Conservation (phyloP, 2,797 vertebrate species). For the Coendou prehensilis region DNA sequence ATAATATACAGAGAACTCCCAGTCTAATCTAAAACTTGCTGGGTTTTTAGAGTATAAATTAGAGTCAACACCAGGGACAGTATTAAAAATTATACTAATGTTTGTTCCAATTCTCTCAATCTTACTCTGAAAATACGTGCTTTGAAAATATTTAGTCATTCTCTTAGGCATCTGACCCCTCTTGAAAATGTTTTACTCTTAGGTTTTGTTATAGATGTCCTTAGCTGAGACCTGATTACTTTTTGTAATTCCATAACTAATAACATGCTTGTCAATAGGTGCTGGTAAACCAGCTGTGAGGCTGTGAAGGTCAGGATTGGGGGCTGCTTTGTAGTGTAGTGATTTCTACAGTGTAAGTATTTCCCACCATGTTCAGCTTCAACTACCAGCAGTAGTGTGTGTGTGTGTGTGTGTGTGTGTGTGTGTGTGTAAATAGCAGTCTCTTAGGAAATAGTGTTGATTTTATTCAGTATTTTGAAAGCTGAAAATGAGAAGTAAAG, state of each 20-base stretch:
- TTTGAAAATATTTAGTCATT: not conserved
- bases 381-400: not conserved
- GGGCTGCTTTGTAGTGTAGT: not conserved
- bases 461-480: slow-evolving; percentile 61
- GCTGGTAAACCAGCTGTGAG: not conserved
- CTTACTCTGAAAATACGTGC: slow-evolving; percentile 16
- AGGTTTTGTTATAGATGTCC: not conserved
- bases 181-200: not conserved
- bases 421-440: not conserved
- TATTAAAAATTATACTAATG: not conserved
- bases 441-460: slow-evolving; percentile 42
- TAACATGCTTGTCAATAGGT: not conserved
- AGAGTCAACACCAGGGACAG: not conserved
- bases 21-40: not conserved
- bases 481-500: slow-evolving; percentile 40
- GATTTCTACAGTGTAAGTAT: slow-evolving; percentile 24
- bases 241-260: not conserved
- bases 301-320: too few species aligned
- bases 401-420: not conserved
- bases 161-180: not conserved
- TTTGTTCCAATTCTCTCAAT: not conserved
- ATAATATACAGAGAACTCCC: not conserved
- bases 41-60: not conserved
- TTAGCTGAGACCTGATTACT: not conserved
- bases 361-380: not conserved